Conservation (phyloP, 1,140 invertebrate species). For the Ylistrum balloti region DNA sequence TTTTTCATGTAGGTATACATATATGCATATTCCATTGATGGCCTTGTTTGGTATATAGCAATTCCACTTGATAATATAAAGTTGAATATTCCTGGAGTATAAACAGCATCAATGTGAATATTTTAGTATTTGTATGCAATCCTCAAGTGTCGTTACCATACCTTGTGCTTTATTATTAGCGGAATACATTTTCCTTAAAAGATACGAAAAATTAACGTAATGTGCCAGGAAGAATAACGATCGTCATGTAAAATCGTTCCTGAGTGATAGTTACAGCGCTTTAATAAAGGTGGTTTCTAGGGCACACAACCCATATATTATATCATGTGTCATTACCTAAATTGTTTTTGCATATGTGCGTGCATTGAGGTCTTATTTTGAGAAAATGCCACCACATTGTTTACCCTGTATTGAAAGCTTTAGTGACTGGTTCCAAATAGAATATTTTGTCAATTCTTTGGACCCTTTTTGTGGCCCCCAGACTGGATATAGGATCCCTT, state of each 20-base stretch:
- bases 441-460: not conserved
- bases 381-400: not conserved
- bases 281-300: not conserved
- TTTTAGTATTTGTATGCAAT: not conserved
- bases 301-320: slow-evolving; percentile 17
- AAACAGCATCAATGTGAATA: not conserved
- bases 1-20: not conserved
- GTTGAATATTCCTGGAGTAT: not conserved
- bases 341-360: slow-evolving; percentile 22
- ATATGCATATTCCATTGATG: too few relatives aligned
- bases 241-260: not conserved
- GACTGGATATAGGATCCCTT: slow-evolving; percentile 23
- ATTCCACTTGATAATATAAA: not conserved
- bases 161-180: not conserved
- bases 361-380: not conserved
- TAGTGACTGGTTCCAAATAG: not conserved
- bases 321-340: not conserved
- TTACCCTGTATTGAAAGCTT: slow-evolving; percentile 11
- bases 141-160: slow-evolving; percentile 23
- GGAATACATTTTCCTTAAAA: not conserved
- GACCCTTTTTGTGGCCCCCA: not conserved
- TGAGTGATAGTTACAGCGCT: not conserved
- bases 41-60: not conserved
- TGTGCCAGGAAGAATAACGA: slow-evolving; percentile 3
- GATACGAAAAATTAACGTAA: slow-evolving; percentile 28